phyloP scores from a whole-genome alignment of 2,888 invertebrate genomes.

The Drosophila yooni region DNA sequence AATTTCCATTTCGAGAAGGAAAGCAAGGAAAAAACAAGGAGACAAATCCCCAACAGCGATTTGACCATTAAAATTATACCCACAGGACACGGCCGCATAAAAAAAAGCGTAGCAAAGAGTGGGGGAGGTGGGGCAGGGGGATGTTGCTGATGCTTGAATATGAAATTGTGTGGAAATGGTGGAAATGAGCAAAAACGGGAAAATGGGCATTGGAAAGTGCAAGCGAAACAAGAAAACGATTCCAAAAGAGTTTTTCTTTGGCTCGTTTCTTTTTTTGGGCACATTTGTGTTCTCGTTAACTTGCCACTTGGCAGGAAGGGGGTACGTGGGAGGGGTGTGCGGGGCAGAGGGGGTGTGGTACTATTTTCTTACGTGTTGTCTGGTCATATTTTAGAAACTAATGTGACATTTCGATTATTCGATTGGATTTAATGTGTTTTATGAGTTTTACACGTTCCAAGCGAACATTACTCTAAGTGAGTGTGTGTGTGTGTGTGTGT shows the following conservation, averaged over 20 bases:
- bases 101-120: slow-evolving; percentile 51
- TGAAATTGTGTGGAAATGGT: slow-evolving; percentile 73
- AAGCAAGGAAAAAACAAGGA: slow-evolving; percentile 7
- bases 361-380: slow-evolving; percentile 68
- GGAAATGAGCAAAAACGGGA: slow-evolving; percentile 14
- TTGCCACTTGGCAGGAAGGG: background rate
- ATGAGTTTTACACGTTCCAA: slow-evolving; percentile 79
- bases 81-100: slow-evolving; percentile 73
- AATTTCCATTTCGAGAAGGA: slow-evolving; percentile 71
- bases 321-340: background rate
- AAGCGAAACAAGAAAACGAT: slow-evolving; percentile 37
- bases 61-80: slow-evolving; percentile 85
- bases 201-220: slow-evolving; percentile 61
- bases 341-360: background rate
- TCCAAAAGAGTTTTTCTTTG: slow-evolving; percentile 66
- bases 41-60: slow-evolving; percentile 69
- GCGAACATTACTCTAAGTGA: slow-evolving; percentile 21
- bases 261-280: slow-evolving; percentile 45
- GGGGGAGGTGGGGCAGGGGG: background rate
- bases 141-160: slow-evolving; percentile 66
- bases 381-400: slow-evolving; percentile 85
- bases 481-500: slow-evolving; percentile 10
- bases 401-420: slow-evolving; percentile 86
- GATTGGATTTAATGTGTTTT: slow-evolving; percentile 85
- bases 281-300: slow-evolving; percentile 72